phyloP scores from a whole-genome alignment of 37 sponge, comb jelly and placozoan genomes.

The Hexactinellida sp. region DNA sequence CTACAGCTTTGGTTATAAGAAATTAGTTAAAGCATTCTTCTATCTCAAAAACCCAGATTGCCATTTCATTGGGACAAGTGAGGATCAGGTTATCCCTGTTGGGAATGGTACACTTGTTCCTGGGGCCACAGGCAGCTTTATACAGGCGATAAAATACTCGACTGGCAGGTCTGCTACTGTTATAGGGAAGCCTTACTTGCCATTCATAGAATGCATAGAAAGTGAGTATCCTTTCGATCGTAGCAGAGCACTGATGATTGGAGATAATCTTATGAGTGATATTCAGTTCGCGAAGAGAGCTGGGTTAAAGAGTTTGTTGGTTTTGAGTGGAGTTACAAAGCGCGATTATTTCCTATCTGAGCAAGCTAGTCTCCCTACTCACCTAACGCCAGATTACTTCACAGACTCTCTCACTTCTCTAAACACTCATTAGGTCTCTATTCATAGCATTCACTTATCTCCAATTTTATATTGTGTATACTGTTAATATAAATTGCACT shows the following conservation, averaged over 20 bases:
- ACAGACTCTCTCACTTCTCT: not conserved
- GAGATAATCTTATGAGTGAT: slow-evolving; percentile 24
- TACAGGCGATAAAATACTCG: slow-evolving; percentile 13
- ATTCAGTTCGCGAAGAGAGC: slow-evolving; percentile 26
- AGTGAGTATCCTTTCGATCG: not conserved
- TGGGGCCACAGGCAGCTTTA: slow-evolving; percentile 1
- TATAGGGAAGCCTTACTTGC: slow-evolving; percentile 25
- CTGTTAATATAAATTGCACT: too few relatives aligned
- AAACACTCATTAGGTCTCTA: not conserved
- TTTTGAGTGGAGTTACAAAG: slow-evolving; percentile 22
- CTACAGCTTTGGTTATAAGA: slow-evolving; percentile 12
- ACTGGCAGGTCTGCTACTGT: slow-evolving; percentile 8
- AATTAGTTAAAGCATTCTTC: slow-evolving; percentile 23
- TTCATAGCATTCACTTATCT: not conserved
- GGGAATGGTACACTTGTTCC: not conserved
- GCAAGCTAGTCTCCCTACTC: not conserved
- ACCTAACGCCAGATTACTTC: not conserved
- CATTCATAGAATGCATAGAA: slow-evolving; percentile 12
- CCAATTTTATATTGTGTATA: too few relatives aligned
- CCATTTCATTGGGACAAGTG: slow-evolving; percentile 18
- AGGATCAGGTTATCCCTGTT: not conserved
- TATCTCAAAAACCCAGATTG: slow-evolving; percentile 18
- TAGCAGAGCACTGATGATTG: slow-evolving; percentile 20
- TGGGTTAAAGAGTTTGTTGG: slow-evolving; percentile 18
- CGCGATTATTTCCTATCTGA: not conserved